Conservation (phyloP, 2,797 vertebrate species). For the Enteromius trimaculatus region DNA sequence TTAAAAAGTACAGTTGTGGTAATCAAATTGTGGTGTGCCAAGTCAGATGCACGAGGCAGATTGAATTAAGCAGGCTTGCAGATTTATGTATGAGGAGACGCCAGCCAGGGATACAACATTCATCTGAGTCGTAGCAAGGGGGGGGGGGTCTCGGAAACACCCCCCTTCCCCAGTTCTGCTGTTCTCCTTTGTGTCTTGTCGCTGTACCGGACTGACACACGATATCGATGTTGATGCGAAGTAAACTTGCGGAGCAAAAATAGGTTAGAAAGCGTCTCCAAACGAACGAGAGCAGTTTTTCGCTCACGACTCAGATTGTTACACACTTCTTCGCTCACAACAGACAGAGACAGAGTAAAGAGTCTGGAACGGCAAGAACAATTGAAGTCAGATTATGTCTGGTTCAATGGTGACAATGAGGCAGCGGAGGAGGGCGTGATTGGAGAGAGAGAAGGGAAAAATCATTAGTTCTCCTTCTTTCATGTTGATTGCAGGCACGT, state of each 20-base stretch:
- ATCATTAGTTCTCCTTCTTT: conserved; percentile 53
- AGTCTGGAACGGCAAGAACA: conserved; percentile 42
- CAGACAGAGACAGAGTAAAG: conserved; percentile 35
- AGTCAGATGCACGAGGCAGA: conserved; percentile 79
- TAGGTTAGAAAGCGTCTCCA: background rate
- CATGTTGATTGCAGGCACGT: conserved; percentile 56
- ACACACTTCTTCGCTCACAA: conserved; percentile 14
- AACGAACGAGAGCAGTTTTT: conserved; percentile 23
- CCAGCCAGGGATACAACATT: conserved; percentile 59
- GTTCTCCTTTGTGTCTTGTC: conserved; percentile 25
- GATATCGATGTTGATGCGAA: conserved; percentile 7
- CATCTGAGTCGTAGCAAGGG: conserved; percentile 17
- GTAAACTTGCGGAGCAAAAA: background rate
- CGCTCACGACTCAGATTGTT: conserved; percentile 10
- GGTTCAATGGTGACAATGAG: conserved; percentile 53
- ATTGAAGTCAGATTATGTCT: conserved; percentile 45
- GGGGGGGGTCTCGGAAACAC: background rate
- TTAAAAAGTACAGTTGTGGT: conserved; percentile 82
- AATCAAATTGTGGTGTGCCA: conserved; percentile 83
- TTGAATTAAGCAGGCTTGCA: conserved; percentile 83
- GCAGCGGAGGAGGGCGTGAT: conserved; percentile 52
- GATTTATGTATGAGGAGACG: conserved; percentile 76
- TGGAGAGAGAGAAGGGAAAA: conserved; percentile 36
- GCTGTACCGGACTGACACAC: background rate
- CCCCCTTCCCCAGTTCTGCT: background rate